Conservation (phyloP, 2,888 invertebrate species). For the Trachelus iudaicus region DNA sequence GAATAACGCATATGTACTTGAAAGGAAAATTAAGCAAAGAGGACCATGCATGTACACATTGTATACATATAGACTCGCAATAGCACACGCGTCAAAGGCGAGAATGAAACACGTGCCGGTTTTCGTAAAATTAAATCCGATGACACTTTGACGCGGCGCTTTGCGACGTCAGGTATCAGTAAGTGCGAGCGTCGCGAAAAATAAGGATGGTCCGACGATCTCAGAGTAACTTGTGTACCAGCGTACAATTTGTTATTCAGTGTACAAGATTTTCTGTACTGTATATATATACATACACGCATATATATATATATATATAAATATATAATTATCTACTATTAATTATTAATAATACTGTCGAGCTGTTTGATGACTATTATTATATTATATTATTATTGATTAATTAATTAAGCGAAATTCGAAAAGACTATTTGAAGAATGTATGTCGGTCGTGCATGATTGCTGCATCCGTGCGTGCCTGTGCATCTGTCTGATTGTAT, state of each 20-base stretch:
- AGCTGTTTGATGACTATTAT: constrained; percentile 20
- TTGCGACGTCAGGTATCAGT: not conserved
- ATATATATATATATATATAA: not conserved
- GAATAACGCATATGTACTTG: not conserved
- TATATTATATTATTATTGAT: constrained; percentile 30
- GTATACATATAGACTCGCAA: not conserved
- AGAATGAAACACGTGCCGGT: not conserved
- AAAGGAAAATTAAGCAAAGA: not conserved
- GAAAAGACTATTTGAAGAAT: not conserved
- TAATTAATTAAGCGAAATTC: constrained; percentile 21
- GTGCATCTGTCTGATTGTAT: constrained; percentile 11
- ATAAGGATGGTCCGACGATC: constrained; percentile 38
- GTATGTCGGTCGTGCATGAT: constrained; percentile 7
- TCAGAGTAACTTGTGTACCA: constrained; percentile 46
- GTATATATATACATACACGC: constrained; percentile 37
- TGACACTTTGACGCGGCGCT: not conserved
- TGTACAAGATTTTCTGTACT: constrained; percentile 48
- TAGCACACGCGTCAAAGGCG: not conserved
- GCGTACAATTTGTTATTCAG: constrained; percentile 57
- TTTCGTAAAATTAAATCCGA: not conserved
- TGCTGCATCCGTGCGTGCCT: constrained; percentile 15
- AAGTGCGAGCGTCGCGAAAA: not conserved
- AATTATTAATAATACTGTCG: constrained; percentile 43
- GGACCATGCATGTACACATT: not conserved
- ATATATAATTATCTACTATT: constrained; percentile 19